Conservation (phyloP, 2,797 vertebrate species). For the Coccyzus lansbergi region DNA sequence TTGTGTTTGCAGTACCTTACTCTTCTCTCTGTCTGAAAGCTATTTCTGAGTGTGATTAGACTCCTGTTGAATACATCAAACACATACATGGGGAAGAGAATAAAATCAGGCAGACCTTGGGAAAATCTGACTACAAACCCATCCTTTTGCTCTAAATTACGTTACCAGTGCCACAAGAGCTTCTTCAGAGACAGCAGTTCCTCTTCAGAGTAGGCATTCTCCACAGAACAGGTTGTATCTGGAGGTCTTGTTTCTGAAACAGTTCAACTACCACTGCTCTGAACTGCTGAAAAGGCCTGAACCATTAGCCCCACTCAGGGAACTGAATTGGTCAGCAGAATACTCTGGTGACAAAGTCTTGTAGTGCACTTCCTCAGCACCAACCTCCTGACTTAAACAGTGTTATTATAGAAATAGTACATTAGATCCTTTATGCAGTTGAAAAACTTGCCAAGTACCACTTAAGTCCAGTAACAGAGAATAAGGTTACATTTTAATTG, state of each 20-base stretch:
- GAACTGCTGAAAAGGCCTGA: not conserved
- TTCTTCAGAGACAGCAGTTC: not conserved
- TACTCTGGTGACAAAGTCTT: not conserved
- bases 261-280: not conserved
- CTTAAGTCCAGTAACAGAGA: not conserved
- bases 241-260: not conserved
- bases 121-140: not conserved
- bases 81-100: not conserved
- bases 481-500: not conserved
- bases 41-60: not conserved
- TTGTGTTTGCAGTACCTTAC: not conserved
- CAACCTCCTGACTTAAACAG: not conserved
- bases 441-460: not conserved
- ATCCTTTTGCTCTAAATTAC: not conserved
- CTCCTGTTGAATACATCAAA: not conserved
- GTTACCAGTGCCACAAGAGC: not conserved
- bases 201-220: not conserved
- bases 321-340: not conserved
- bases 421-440: not conserved
- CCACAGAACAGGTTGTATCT: not conserved
- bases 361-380: not conserved
- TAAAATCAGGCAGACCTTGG: not conserved
- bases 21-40: not conserved
- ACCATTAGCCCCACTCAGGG: accelerated
- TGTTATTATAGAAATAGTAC: not conserved